Conservation (phyloP, 2,797 vertebrate species). For the Manis pentadactyla region DNA sequence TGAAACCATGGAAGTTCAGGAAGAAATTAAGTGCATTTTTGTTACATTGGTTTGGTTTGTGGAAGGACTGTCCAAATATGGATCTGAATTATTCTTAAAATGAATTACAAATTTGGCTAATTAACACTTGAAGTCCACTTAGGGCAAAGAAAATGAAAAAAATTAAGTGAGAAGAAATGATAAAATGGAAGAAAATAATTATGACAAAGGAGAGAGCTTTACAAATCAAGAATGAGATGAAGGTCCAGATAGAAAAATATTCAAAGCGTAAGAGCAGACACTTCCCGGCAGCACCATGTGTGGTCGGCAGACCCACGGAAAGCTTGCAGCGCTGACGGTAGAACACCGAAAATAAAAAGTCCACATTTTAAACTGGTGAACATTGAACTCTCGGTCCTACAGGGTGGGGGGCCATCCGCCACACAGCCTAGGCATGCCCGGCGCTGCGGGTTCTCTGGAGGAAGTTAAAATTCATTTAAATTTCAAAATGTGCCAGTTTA, state of each 20-base stretch:
- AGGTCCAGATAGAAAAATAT: not conserved
- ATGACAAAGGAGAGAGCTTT: not conserved
- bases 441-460: not conserved
- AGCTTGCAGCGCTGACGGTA: not conserved
- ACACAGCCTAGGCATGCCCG: fast-evolving
- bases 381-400: fast-evolving
- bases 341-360: not conserved
- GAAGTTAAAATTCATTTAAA: fast-evolving
- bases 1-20: not conserved
- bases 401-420: not conserved
- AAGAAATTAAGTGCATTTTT: not conserved
- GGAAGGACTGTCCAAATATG: not conserved
- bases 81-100: not conserved
- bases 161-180: not conserved
- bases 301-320: fast-evolving
- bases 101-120: not conserved
- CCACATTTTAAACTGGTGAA: fast-evolving
- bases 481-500: not conserved
- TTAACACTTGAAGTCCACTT: not conserved
- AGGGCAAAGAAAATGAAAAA: not conserved
- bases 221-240: too few species aligned
- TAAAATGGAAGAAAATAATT: not conserved
- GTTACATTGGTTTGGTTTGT: not conserved
- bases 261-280: not conserved
- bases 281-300: fast-evolving